Base-by-base conservation (phyloP, 2,797 vertebrate genomes). In the Loriculus beryllinus region DNA sequence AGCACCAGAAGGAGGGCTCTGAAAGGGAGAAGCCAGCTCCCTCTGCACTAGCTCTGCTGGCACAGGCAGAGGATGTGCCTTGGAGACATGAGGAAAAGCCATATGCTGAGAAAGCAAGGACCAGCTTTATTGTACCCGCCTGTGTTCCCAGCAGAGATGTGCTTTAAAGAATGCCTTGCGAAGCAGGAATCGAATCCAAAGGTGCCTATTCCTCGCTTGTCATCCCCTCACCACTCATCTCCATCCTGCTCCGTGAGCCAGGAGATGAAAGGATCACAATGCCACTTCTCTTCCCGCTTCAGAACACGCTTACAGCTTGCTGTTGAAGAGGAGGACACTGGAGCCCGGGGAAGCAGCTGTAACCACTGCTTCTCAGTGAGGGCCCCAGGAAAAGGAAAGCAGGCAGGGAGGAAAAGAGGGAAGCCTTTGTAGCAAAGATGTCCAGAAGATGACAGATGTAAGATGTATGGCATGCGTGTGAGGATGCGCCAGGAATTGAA, bases 121-220 rank as follows among this genome's bases (percentile, higher is more conserved):
- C 84, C 95, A 95, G 95, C 93, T 95, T 96, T 96, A 94, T 96
- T 95, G 94, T 94, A 88, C 92, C 89, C 91, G 93, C 69, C 86
- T 86, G 92, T 89, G 86, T 92, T 96, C 84, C 76, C 94, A 95
- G 79, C 71, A 82, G 40, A 92, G 93, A 90, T 80, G 90, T 57
- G 93, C 90, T 95, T 95, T 90, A 72, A 77, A 91, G 93, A 43
- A 90, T 62, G 94, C 81, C 69, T 94, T 72, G 79, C 93, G 90
- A 93, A 95, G 93, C 0, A 94, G 91, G 88, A 94, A 95, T 94
- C 93, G 89, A 91, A 95, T 95, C 94, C 86, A 92, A 95, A 95
- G 90, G 90, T 95, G 86, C 76, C 88, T 92, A 78, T 92, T 64
- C 92, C 72, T 52, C 3, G 28, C 90, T 90, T 90, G 60, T 87